Evolutionary conservation across 2,797 vertebrate genomes (phyloP).

Genomic region (Tadarida brasiliensis): DNA sequence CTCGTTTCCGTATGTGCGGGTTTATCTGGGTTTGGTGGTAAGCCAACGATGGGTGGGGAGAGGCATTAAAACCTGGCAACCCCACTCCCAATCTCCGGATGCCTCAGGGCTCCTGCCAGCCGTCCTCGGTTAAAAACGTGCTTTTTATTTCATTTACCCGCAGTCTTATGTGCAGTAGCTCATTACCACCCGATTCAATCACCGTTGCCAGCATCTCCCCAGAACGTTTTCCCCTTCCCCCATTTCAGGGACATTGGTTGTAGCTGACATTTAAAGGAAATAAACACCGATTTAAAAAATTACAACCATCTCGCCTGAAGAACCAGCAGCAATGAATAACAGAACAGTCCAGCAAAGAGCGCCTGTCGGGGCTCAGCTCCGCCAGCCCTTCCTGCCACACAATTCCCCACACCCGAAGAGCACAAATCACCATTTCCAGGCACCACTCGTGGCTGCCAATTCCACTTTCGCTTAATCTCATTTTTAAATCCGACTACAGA

Average conservation of each 20-base stretch:
- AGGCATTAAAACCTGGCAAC: conserved; percentile 74
- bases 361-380: conserved; percentile 12
- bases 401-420: neutral
- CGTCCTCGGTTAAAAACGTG: conserved; percentile 71
- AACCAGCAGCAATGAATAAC: neutral
- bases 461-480: conserved; percentile 60
- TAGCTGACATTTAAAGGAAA: conserved; percentile 67
- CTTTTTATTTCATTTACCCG: conserved; percentile 65
- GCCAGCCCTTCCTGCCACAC: neutral
- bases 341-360: neutral
- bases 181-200: conserved; percentile 23
- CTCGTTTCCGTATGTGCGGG: neutral
- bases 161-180: conserved; percentile 54
- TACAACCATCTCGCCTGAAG: neutral
- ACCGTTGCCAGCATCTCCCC: neutral
- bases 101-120: conserved; percentile 64
- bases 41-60: conserved; percentile 60
- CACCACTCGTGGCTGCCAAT: conserved; percentile 71
- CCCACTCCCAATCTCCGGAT: conserved; percentile 45
- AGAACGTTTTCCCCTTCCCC: conserved; percentile 9
- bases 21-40: conserved; percentile 56
- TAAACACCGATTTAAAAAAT: conserved; percentile 61
- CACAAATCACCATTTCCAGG: conserved; percentile 67
- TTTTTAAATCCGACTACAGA: conserved; percentile 61
- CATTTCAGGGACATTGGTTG: conserved; percentile 24